A percentile compares a stretch with the other conserved stretches of the same genome.
These are phyloP conservation scores for Brienomyrus longianalis DNA, from an alignment of 2,113 vertebrate species.

Conservation along the genomic window DNA sequence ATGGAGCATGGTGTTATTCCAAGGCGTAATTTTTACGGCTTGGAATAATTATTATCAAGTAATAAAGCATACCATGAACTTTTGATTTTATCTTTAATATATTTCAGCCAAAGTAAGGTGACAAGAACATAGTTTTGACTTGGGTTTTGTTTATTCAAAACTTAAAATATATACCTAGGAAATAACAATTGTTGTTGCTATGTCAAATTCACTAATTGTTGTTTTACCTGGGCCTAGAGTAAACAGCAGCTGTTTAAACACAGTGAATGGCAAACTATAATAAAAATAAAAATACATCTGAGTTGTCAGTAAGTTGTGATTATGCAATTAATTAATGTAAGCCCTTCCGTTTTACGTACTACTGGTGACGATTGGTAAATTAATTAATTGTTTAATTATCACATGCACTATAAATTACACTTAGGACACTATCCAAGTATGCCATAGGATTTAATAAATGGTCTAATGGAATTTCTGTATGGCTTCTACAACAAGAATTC, in stretches of 20 bases:
- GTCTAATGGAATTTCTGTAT: background rate
- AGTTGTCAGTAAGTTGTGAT: background rate
- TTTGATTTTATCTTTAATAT: background rate
- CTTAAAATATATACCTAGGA: background rate
- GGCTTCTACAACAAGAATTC: background rate
- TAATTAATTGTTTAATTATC: background rate
- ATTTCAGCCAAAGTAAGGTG: background rate
- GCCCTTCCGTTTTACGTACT: background rate
- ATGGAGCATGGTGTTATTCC: background rate
- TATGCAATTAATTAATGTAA: background rate
- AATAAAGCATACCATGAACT: background rate
- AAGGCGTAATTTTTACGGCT: background rate
- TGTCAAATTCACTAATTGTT: background rate
- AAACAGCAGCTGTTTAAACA: background rate
- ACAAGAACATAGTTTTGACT: background rate
- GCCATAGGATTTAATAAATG: background rate
- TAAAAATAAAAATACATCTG: background rate
- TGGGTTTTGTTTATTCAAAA: background rate
- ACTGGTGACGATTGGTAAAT: background rate
- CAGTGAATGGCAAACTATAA: background rate
- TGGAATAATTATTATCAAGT: background rate
- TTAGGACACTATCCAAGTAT: background rate
- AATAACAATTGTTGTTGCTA: background rate
- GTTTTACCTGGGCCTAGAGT: background rate
- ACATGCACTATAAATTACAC: background rate